These are phyloP conservation scores for Pollenia angustigena DNA, from an alignment of 2,888 invertebrate genomes.

Conservation along the genomic window DNA sequence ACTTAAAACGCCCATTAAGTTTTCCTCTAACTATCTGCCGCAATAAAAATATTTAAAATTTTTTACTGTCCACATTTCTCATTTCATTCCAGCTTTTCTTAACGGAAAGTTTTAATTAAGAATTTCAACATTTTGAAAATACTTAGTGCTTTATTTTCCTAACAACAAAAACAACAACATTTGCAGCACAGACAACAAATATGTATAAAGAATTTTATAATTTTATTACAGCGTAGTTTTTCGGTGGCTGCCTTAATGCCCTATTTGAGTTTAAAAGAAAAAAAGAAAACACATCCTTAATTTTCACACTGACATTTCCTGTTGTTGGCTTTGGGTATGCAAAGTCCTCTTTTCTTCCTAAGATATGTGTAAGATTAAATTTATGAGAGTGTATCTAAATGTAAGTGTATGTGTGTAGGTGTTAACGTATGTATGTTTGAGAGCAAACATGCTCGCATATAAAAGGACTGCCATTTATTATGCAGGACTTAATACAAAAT, in stretches of 20 bases:
- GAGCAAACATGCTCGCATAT: background rate
- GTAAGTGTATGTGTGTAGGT: background rate
- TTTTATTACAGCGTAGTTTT: background rate
- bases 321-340: constrained; percentile 1
- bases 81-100: no score
- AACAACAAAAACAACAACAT: background rate
- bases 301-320: constrained; percentile 5
- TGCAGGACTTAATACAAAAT: constrained; percentile 36
- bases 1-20: background rate
- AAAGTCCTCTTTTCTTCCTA: background rate
- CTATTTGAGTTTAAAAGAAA: no score
- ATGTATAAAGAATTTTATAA: background rate
- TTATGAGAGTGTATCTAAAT: background rate
- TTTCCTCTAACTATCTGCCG: background rate
- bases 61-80: background rate
- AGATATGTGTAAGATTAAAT: background rate
- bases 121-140: background rate
- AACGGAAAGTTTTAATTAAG: constrained; percentile 6
- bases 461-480: constrained; percentile 10
- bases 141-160: background rate
- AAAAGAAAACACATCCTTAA: background rate
- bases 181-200: background rate
- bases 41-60: background rate
- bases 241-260: no score
- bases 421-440: background rate